Evolutionary conservation across 1,140 invertebrate species (phyloP).

Genomic region (Drosophila paulistorum): DNA sequence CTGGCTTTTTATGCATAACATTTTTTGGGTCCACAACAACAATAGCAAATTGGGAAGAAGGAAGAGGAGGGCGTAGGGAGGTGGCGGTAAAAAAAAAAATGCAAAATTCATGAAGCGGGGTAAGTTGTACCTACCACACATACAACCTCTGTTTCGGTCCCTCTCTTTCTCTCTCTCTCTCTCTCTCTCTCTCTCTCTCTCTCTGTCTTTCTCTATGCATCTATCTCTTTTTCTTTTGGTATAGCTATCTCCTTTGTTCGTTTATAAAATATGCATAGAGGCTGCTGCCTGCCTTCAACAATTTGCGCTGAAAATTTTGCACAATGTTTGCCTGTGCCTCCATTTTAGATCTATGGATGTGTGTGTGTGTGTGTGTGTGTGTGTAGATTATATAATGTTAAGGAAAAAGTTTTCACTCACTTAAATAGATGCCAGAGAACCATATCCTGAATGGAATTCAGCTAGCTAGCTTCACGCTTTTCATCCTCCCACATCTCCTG

Average conservation of each 20-base stretch:
- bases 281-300: conserved; percentile 55
- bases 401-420: conserved; percentile 69
- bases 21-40: conserved; percentile 35
- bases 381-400: conserved; percentile 56
- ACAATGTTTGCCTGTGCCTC: conserved; percentile 62
- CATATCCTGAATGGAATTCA: conserved; percentile 49
- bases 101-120: conserved; percentile 55
- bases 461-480: conserved; percentile 8
- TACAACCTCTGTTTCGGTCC: not conserved
- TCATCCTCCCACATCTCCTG: not conserved
- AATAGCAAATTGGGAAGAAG: conserved; percentile 18
- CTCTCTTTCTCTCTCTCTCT: not conserved
- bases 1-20: conserved; percentile 61
- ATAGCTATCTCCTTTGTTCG: conserved; percentile 16
- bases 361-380: conserved; percentile 11
- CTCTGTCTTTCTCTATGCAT: not conserved
- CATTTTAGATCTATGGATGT: conserved; percentile 20
- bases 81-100: conserved; percentile 8
- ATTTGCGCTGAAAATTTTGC: conserved; percentile 72
- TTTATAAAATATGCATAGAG: conserved; percentile 57
- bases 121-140: not conserved
- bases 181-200: too few species aligned
- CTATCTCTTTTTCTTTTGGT: not conserved
- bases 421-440: conserved; percentile 73
- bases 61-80: too few species aligned